These are phyloP conservation scores for Dryococelus australis DNA, from an alignment of 2,888 invertebrate genomes.

Conservation along the genomic window DNA sequence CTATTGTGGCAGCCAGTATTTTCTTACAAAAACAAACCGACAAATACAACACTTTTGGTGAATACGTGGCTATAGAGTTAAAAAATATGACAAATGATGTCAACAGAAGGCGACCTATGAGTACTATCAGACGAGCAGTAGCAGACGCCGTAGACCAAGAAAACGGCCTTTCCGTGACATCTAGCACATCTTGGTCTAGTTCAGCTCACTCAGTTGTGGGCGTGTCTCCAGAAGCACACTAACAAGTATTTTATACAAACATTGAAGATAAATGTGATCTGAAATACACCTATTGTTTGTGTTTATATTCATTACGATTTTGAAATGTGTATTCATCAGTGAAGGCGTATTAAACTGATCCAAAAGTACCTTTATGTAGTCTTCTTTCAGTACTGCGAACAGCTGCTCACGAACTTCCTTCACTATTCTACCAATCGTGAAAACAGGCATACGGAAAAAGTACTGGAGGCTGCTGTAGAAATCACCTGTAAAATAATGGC, in stretches of 20 bases:
- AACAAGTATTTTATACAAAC: no score
- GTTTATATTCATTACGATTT: no score
- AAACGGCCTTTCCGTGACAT: background rate
- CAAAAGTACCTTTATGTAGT: background rate
- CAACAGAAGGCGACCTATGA: no score
- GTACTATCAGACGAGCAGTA: background rate
- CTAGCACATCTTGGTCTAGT: background rate
- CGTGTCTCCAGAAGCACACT: no score
- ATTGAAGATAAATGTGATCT: no score
- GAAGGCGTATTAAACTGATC: background rate
- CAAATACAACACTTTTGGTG: background rate
- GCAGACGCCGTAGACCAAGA: constrained; percentile 13
- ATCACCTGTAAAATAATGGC: background rate
- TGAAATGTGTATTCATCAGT: no score
- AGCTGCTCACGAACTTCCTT: constrained; percentile 6
- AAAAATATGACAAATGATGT: no score
- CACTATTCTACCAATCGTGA: background rate
- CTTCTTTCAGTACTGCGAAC: background rate
- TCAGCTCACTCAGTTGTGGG: no score
- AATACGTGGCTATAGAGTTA: background rate
- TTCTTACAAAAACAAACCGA: background rate
- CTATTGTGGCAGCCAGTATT: background rate
- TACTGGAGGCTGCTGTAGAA: background rate
- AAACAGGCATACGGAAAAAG: background rate
- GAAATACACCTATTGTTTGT: no score